A percentile compares a stretch with the other conserved stretches of the same genome.
Conservation (phyloP, 2,113 vertebrate species). For the Siniperca chuatsi region DNA sequence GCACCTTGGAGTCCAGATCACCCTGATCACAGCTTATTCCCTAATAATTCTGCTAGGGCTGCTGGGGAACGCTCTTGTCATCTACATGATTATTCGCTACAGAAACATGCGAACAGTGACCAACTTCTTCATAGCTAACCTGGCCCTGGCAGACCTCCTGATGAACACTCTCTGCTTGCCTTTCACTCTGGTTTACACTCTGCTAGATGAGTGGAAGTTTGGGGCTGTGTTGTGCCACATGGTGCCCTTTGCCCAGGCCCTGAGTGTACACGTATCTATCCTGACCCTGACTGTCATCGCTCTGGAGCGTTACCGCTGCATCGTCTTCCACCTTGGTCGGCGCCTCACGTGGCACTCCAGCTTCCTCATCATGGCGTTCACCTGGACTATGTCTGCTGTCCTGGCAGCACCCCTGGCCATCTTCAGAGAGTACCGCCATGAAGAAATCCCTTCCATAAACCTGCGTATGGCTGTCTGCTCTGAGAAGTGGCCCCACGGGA, state of each 20-base stretch:
- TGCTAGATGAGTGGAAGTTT: conserved; percentile 94
- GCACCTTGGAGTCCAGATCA: conserved; percentile 88
- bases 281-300: conserved; percentile 93
- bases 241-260: conserved; percentile 91
- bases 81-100: conserved; percentile 92
- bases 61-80: conserved; percentile 90
- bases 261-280: conserved; percentile 92
- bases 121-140: conserved; percentile 95
- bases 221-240: conserved; percentile 91
- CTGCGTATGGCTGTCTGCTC: conserved; percentile 90
- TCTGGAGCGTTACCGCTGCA: conserved; percentile 92
- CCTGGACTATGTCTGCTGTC: conserved; percentile 88
- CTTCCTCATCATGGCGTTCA: conserved; percentile 88
- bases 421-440: conserved; percentile 90
- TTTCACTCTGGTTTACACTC: conserved; percentile 91
- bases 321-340: conserved; percentile 91
- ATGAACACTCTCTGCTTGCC: conserved; percentile 92
- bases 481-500: conserved; percentile 91
- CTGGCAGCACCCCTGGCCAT: conserved; percentile 91
- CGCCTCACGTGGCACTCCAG: conserved; percentile 89
- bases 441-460: conserved; percentile 90
- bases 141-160: conserved; percentile 93
- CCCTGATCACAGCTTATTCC: conserved; percentile 90
- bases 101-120: conserved; percentile 94
- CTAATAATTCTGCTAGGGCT: conserved; percentile 92